Evolutionary conservation across 2,888 invertebrate species (phyloP), one percentile per base, ranked within the genome.

Genomic region (Lithophane leautieri): DNA sequence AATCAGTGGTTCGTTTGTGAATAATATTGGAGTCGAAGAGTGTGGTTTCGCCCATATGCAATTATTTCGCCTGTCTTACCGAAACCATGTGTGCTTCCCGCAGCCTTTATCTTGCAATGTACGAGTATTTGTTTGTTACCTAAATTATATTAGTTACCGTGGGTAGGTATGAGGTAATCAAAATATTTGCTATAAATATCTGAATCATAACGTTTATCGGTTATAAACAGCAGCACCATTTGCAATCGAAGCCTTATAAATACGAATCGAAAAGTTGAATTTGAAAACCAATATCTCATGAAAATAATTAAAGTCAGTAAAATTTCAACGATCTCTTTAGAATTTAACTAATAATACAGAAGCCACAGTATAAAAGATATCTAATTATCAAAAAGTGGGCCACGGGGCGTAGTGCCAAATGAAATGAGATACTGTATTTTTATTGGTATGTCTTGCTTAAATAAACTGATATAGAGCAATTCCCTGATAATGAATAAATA

Each of bases 401-500:
- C 58, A 73, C 19, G 28, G 62, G 63, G 72, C 71, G 61, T 42
- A 42, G 54, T 78, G 72, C 69, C 73, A 72, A 86, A 73, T 61
- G 47, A 73, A 84, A 78, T 74, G 61, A 54, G 42, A 65, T 63
- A 25, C 28, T 50, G 16, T 67, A 34, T 70, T 72, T 62, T 66
- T 70, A 67, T 81, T 63, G 60, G 42, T 62, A 58, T 61, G 4
- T 54, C 8, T 66, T 60, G 56, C 28, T 77, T 58, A 71, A 65
- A 73, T 58, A 58, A 65, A 42, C 63, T 58, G 60, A 62, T 44
- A 71, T 42, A 40, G n/a, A 71, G 58, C 12, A 50, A 69, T 73
- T 75, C 62, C 73, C 63, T 44, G 42, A 72, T 42, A 68, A 83
- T 91, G 84, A 89, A 89, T 89, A 88, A 87, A 82, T 82, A 82